These are phyloP conservation scores for Himalopsyche kuldschensis DNA, from an alignment of 2,888 invertebrate genomes.

Conservation along the genomic window DNA sequence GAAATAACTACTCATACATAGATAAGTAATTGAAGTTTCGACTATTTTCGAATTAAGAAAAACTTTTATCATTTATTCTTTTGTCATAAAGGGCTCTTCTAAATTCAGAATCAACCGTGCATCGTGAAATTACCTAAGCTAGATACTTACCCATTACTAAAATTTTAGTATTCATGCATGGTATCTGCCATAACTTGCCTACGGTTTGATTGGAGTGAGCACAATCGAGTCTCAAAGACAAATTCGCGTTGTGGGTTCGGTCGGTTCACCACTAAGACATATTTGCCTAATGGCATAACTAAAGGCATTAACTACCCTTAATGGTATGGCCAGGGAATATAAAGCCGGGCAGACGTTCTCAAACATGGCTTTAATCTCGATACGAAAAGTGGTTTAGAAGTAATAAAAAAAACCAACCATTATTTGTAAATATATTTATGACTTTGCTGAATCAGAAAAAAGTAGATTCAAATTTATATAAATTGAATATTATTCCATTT, in stretches of 20 bases:
- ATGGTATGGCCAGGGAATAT: background rate
- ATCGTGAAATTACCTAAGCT: background rate
- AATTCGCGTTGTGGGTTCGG: background rate
- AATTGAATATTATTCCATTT: no score
- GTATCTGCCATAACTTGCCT: background rate
- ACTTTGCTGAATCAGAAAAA: no score
- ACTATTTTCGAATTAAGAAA: no score
- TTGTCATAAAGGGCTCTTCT: no score
- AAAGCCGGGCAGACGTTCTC: background rate
- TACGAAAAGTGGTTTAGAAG: no score
- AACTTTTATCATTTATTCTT: no score
- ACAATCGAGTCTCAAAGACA: background rate
- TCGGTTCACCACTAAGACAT: background rate
- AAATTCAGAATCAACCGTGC: background rate
- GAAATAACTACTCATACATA: no score
- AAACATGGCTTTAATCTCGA: background rate
- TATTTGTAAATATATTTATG: no score
- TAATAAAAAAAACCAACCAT: no score
- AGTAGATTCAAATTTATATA: no score
- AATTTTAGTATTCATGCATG: background rate
- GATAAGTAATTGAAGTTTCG: no score
- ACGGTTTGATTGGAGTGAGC: background rate
- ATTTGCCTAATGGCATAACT: constrained; percentile 1
- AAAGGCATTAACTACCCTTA: background rate
- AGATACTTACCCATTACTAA: background rate